Evolutionary conservation across 2,797 vertebrate species (phyloP).

Genomic region (Aeoliscus strigatus): DNA sequence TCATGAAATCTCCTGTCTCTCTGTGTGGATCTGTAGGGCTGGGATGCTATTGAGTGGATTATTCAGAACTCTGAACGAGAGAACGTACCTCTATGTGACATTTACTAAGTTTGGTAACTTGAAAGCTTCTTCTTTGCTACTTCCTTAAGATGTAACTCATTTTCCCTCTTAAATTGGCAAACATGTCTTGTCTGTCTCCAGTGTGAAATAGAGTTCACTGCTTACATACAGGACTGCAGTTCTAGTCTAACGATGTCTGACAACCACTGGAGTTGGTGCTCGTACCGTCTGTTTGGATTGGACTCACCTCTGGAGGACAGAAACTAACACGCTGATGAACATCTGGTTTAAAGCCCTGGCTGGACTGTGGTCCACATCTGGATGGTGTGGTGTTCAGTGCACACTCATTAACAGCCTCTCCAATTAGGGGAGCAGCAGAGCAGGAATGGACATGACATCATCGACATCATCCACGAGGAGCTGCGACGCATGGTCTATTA

Average conservation of each 20-base stretch:
- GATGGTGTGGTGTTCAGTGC: conserved; percentile 1
- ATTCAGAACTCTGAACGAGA: conserved; percentile 93
- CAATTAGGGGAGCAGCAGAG: not conserved
- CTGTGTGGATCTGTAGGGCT: conserved; percentile 85
- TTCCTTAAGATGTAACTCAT: not conserved
- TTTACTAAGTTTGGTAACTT: conserved; percentile 79
- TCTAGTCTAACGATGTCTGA: conserved; percentile 14
- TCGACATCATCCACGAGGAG: too few species aligned
- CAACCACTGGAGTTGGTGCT: conserved; percentile 16
- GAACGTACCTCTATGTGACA: conserved; percentile 73
- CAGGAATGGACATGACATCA: too few species aligned
- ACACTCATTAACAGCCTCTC: conserved; percentile 7
- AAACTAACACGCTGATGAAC: conserved; percentile 14
- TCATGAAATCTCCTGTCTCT: conserved; percentile 30
- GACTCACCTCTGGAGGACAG: conserved; percentile 12
- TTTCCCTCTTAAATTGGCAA: not conserved
- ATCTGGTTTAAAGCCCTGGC: not conserved
- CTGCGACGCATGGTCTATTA: not conserved
- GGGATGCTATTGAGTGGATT: conserved; percentile 99
- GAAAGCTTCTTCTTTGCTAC: conserved; percentile 19
- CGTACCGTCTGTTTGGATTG: conserved; percentile 7
- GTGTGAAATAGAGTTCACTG: not conserved
- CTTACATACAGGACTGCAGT: conserved; percentile 34
- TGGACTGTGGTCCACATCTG: conserved; percentile 2
- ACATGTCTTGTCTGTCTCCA: not conserved